Conservation (phyloP, 1,140 invertebrate genomes). For the Drosophila sp. region DNA sequence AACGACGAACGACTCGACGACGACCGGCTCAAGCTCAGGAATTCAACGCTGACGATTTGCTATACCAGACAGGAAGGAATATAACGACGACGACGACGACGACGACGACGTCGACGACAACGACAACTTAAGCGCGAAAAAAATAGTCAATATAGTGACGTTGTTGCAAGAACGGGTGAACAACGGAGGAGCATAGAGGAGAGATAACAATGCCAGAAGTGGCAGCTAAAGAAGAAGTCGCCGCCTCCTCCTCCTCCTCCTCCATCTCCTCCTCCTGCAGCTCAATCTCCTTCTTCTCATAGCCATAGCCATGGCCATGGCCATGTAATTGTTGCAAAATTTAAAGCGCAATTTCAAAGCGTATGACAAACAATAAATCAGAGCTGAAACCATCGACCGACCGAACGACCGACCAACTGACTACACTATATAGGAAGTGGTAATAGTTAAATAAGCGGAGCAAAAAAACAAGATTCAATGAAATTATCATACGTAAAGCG, state of each 20-base stretch:
- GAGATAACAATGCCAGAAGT: constrained; percentile 68
- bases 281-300: constrained; percentile 16
- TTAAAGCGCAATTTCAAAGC: constrained; percentile 79
- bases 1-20: constrained; percentile 28
- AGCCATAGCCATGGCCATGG: constrained; percentile 49
- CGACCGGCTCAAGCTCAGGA: constrained; percentile 57
- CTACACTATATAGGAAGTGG: constrained; percentile 60
- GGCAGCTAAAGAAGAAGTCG: constrained; percentile 28
- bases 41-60: constrained; percentile 57
- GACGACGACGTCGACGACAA: constrained; percentile 61
- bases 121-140: constrained; percentile 79
- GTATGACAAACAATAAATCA: constrained; percentile 81
- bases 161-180: neutral
- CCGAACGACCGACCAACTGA: constrained; percentile 23
- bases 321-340: constrained; percentile 80
- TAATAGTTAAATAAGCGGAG: constrained; percentile 77
- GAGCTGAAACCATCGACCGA: constrained; percentile 62
- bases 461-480: constrained; percentile 58
- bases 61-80: constrained; percentile 77
- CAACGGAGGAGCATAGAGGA: constrained; percentile 26
- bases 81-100: constrained; percentile 68
- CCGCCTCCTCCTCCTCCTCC: neutral
- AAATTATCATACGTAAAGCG: constrained; percentile 67
- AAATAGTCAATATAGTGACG: constrained; percentile 68
- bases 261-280: constrained; percentile 12